phyloP scores from a whole-genome alignment of 2,888 invertebrate genomes.

The Escarpia spicata region DNA sequence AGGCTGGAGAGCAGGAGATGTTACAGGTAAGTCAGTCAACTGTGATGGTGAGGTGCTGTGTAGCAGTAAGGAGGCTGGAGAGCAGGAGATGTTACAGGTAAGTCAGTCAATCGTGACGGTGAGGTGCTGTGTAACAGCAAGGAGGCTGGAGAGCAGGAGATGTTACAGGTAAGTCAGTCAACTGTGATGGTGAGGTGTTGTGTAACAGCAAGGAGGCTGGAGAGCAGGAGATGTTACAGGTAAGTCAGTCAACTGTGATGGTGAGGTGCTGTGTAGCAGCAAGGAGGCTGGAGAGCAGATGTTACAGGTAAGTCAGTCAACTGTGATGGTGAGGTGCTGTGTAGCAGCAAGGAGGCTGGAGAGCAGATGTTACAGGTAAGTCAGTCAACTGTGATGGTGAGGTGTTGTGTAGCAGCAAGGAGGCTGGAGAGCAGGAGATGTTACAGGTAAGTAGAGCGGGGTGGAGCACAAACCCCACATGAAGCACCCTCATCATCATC shows the following conservation, averaged over 20 bases:
- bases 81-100: slow-evolving; percentile 77
- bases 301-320: too few species aligned
- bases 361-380: slow-evolving; percentile 34
- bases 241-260: too few species aligned
- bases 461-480: not conserved
- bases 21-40: slow-evolving; percentile 65
- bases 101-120: slow-evolving; percentile 70
- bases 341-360: slow-evolving; percentile 75
- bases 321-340: slow-evolving; percentile 71
- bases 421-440: slow-evolving; percentile 80
- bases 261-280: slow-evolving; percentile 84
- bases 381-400: slow-evolving; percentile 74
- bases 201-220: too few species aligned
- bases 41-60: slow-evolving; percentile 81
- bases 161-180: slow-evolving; percentile 70
- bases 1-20: too few species aligned
- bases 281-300: not conserved
- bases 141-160: slow-evolving; percentile 79
- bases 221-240: too few species aligned
- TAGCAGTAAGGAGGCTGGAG: slow-evolving; percentile 76
- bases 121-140: slow-evolving; percentile 80
- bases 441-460: slow-evolving; percentile 67
- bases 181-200: too few species aligned
- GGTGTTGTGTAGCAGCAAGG: slow-evolving; percentile 78
- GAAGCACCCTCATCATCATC: slow-evolving; percentile 21